phyloP scores from a whole-genome alignment of 2,797 vertebrate genomes.

The Pelodytes ibericus region DNA sequence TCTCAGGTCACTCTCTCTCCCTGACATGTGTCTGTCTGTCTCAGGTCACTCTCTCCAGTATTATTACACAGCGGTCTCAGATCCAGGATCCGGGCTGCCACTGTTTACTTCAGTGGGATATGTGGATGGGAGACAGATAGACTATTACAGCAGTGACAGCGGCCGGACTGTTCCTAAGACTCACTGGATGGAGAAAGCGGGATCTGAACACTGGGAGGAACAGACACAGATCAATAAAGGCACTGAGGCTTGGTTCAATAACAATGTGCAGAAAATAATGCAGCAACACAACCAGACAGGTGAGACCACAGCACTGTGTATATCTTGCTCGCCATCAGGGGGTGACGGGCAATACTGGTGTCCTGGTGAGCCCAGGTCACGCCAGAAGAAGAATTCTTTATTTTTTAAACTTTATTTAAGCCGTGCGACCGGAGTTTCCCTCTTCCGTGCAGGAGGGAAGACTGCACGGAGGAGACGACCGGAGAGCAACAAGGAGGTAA shows the following conservation, averaged over 20 bases:
- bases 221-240: background rate
- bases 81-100: background rate
- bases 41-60: slow-evolving; percentile 19
- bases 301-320: too few relatives aligned
- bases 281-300: slow-evolving; percentile 13
- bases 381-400: too few relatives aligned
- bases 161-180: background rate
- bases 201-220: background rate
- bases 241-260: background rate
- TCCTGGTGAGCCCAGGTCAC: too few relatives aligned
- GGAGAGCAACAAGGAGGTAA: too few relatives aligned
- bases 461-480: too few relatives aligned
- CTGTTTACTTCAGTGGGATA: slow-evolving; percentile 1
- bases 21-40: slow-evolving; percentile 11
- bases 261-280: slow-evolving; percentile 8
- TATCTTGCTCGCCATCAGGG: too few relatives aligned
- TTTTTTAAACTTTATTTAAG: too few relatives aligned
- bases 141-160: slow-evolving; percentile 3
- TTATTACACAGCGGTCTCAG: slow-evolving; percentile 24
- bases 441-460: too few relatives aligned
- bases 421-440: too few relatives aligned
- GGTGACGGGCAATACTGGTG: too few relatives aligned
- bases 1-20: too few relatives aligned
- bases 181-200: slow-evolving; percentile 15
- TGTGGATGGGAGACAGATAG: slow-evolving; percentile 25